These are phyloP conservation scores for Pseudocheirus occidentalis DNA, from an alignment of 2,797 vertebrate species.

Conservation along the genomic window DNA sequence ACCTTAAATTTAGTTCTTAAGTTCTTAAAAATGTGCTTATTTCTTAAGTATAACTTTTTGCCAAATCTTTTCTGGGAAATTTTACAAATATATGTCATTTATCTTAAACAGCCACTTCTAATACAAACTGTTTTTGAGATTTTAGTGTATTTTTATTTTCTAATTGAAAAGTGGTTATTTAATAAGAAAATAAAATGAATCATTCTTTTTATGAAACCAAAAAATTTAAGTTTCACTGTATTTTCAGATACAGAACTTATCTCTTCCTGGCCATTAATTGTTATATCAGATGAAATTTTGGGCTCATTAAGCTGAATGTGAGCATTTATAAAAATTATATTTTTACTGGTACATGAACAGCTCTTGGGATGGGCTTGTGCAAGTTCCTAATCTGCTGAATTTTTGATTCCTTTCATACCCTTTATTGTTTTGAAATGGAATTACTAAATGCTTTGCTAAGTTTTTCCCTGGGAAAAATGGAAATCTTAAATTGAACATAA, in stretches of 20 bases:
- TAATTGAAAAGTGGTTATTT: neutral
- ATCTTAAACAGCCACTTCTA: neutral
- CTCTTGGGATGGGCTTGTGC: neutral
- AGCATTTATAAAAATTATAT: neutral
- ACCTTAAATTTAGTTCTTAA: neutral
- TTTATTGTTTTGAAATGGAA: neutral
- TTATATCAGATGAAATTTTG: neutral
- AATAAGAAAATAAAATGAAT: neutral
- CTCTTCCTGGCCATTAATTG: neutral
- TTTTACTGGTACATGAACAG: neutral
- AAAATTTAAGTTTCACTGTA: neutral
- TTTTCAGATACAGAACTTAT: neutral
- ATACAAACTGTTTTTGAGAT: neutral
- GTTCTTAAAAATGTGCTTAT: neutral
- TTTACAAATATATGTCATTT: neutral
- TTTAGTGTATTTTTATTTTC: neutral
- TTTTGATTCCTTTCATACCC: neutral
- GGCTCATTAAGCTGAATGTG: neutral
- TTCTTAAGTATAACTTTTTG: neutral
- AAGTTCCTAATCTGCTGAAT: neutral
- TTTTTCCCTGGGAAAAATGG: neutral
- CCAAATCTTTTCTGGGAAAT: neutral
- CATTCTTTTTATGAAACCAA: neutral
- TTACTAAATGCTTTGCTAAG: neutral
- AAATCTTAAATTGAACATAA: constrained; percentile 17